phyloP scores from a whole-genome alignment of 1,140 invertebrate species.

The Atta cephalotes region DNA sequence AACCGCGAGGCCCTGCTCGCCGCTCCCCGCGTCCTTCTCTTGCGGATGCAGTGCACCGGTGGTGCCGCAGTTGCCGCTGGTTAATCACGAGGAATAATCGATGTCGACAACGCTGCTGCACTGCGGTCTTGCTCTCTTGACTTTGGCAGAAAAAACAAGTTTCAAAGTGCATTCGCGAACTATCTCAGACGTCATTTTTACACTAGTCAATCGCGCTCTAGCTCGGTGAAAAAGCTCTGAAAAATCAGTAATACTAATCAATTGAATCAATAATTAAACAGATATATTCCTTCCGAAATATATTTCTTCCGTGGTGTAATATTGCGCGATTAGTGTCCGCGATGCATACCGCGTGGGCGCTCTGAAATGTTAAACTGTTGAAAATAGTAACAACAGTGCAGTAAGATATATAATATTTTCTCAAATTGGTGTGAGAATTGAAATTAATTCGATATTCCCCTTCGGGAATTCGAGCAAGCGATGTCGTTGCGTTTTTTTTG shows the following conservation, averaged over 20 bases:
- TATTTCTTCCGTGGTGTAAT: background rate
- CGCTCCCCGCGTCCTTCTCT: background rate
- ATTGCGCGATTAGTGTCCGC: background rate
- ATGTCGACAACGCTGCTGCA: slow-evolving; percentile 27
- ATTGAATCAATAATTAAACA: background rate
- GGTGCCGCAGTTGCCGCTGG: slow-evolving; percentile 24
- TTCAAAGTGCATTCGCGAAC: background rate
- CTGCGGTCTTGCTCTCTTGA: background rate
- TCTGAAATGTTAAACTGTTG: background rate
- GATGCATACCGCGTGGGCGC: background rate
- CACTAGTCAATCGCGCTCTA: background rate
- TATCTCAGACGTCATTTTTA: background rate
- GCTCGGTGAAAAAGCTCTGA: background rate
- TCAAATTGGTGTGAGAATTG: background rate
- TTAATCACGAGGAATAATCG: slow-evolving; percentile 51
- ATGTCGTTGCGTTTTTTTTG: background rate
- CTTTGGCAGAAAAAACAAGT: slow-evolving; percentile 19
- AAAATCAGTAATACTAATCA: background rate
- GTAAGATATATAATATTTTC: background rate
- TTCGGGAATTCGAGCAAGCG: background rate
- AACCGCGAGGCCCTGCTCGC: background rate
- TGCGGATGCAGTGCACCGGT: slow-evolving; percentile 20
- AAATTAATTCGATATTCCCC: background rate
- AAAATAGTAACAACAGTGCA: background rate
- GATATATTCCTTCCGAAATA: background rate